Base-by-base conservation (phyloP, 1,140 invertebrate species). In the Drosophila kohkoa region DNA sequence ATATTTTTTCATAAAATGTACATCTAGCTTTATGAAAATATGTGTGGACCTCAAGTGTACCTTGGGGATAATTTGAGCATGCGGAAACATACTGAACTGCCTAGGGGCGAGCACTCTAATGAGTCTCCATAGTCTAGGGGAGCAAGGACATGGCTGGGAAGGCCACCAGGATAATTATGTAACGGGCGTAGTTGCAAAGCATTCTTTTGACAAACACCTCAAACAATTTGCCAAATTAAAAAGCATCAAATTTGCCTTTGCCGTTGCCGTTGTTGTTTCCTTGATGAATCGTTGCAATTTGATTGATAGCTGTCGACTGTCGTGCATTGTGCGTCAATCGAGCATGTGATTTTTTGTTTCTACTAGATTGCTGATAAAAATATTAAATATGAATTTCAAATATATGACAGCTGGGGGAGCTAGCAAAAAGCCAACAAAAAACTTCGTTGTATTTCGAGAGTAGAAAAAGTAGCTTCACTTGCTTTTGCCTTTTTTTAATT, bases 31-130 rank as follows among this genome's bases (percentile, higher is more conserved):
- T 80, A 3, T 28, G 52, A 72, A 72, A 72, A 75, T 65, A 55
- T 43, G 74, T 69, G 35, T 38, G 60, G 13, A 60, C 43, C 54
- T 55, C 66, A 77, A 79, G 77, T 75, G 69, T 75, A 48, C 77
- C 83, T 67, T 54, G 73, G 83, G 80, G 78, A 80, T 75, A 74
- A 80, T 77, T 88, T 79, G 64, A 74, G 73, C 49, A 72, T 51
- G 70, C 76, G 66, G 62, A 8, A 38, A 76, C 55, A 57, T 67
- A 57, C 43, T 38, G 28, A 52, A 52, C 51, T 81, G 60, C 52
- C 81, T 38, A 57, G 35, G 54, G 74, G 64, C 3, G 13, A 10
- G 28, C 10, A 45, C 62, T 41, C 69, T 87, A 87, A 87, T 88
- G 83, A 88, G 80, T 71, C 79, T 51, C 41, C 6, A 38, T 64